Percentiles rank a stretch among this genome's conserved stretches.
Conservation (phyloP, 2,888 invertebrate species). For the Lottia gigantea region DNA sequence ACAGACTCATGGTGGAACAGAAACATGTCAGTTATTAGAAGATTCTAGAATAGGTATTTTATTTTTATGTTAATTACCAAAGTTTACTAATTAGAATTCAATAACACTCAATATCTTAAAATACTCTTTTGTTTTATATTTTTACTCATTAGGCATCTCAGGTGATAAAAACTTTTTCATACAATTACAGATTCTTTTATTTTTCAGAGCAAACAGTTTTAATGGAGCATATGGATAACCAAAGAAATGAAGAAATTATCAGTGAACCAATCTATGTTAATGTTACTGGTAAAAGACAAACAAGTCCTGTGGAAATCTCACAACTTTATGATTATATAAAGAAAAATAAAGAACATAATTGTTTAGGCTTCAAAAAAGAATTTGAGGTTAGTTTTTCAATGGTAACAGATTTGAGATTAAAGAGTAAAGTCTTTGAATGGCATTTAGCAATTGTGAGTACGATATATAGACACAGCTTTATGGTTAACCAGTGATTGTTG, state of each 20-base stretch:
- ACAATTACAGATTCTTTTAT: background rate
- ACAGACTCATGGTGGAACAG: conserved; percentile 11
- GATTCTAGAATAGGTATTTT: conserved; percentile 31
- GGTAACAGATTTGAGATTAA: no score
- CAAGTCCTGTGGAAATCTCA: conserved; percentile 47
- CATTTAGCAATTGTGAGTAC: no score
- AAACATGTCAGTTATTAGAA: conserved; percentile 32
- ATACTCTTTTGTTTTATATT: no score
- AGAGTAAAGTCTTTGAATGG: no score
- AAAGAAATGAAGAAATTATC: conserved; percentile 30
- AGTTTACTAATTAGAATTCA: no score
- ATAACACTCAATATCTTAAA: no score
- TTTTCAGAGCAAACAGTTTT: conserved; percentile 18
- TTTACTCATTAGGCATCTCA: no score
- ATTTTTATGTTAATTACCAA: no score
- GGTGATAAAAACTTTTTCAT: no score
- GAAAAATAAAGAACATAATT: conserved; percentile 50
- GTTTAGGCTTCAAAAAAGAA: conserved; percentile 52
- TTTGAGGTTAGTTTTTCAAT: conserved; percentile 45
- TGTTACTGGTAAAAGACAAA: conserved; percentile 48
- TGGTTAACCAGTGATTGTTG: no score
- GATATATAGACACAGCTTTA: no score
- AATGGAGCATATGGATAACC: conserved; percentile 22
- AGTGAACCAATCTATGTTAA: conserved; percentile 61
- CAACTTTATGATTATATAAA: conserved; percentile 53